Base-by-base conservation (phyloP, 2,888 invertebrate species). In the Camponotus fellah region DNA sequence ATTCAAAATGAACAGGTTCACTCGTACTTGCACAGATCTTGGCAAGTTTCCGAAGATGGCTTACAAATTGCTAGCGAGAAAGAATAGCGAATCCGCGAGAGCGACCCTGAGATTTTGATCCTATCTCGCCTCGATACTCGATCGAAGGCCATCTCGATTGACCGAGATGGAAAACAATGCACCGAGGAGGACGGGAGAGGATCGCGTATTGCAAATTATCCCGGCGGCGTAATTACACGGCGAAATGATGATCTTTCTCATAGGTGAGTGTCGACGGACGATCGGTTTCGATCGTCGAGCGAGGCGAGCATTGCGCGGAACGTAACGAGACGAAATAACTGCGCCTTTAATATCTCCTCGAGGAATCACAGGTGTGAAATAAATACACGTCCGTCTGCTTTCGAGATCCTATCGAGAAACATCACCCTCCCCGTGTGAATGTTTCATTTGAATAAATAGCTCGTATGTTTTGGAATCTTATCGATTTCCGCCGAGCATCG, bases 61-160 rank as follows among this genome's bases (percentile, higher is more conserved):
- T 69, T 80, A 76, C 69, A 75, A 84, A 84, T 74, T 80, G 77
- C 80, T 74, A 83, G 58, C 72, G 64, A 72, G 79, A 65, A 85
- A 86, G 82, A 86, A 84, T 56, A 85, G 74, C 68, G 75, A 86
- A 85, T 85, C 62, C 80, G 81, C 80, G 14, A 75, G 88, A 86
- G 87, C 89, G 91, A 91, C 92, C 93, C 91, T 92, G 92, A 92
- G 93, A 92, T 92, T 92, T 93, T 90, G 93, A 93, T 92, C 90
- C 90, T 93, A 92, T 93, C 93, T 88, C 89, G 87, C 8, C 86
- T 77, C 91, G 91, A 93, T 93, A 90, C 87, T 91, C 90, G 89
- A 93, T 93, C 93, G 93, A 94, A 94, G 94, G 94, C 94, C 93
- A 93, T 93, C 93, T 92, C 90, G 92, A 92, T 93, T 92, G 93